Evolutionary conservation across 1,140 invertebrate species (phyloP), one percentile per base, ranked within the genome.

Genomic region (Coptotermes formosanus): DNA sequence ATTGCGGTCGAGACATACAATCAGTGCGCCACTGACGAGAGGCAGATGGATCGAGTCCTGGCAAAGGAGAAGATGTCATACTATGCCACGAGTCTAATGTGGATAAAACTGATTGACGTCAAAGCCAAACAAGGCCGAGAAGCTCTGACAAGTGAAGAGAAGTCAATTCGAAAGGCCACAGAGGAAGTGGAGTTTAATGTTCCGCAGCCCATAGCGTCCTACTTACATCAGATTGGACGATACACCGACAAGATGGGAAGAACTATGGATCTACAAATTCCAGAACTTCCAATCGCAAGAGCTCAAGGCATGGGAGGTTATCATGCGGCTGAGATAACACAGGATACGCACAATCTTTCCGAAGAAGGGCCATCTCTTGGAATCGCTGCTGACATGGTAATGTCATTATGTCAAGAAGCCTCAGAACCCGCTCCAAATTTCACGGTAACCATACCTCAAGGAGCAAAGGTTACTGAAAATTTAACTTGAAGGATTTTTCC

Each of bases 281-380:
- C 89, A n/a, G 0, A 45, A 3, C 85, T 89, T 43, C 88, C 89
- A 59, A 86, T 82, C 3, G 86, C 87, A 38, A 86, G 88, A 83
- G 87, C 87, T 25, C 87, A 88, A 86, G 82, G 86, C 1, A 85
- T 88, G 32, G 89, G 88, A 44, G 88, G 89, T 3, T 89, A 89
- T 81, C 89, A 89, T 85, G 87, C 88, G 43, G 55, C 69, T 4
- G 83, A 11, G 14, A 85, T 89, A 11, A 85, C 85, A 48, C 81
- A 43, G 3, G 85, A 89, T 38, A 89, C 85, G 2, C 89, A 89
- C 85, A 89, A 89, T 81, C 43, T 88, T 14, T 89, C 88, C 84
- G 89, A 89, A 88, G 89, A 89, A 82, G 86, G 89, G n/a, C 88
- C 89, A 6, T 89, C 88, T 16, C 59, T 89, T 45, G 88, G 89